phyloP scores from a whole-genome alignment of 2,888 invertebrate genomes.

The Pammene aurita region DNA sequence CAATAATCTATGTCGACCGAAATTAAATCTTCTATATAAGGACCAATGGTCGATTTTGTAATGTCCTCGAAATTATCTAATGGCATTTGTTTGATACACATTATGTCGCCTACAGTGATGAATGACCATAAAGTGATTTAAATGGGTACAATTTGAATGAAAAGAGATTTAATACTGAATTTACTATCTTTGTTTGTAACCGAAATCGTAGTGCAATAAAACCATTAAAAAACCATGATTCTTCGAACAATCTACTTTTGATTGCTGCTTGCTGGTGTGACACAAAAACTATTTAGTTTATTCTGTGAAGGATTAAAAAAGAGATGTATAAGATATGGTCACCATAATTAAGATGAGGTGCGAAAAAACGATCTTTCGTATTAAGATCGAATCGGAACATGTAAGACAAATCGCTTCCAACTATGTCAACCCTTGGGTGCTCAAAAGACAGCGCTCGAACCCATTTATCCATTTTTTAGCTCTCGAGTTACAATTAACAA shows the following conservation, averaged over 20 bases:
- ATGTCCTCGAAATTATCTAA: conserved; percentile 49
- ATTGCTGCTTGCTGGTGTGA: conserved; percentile 43
- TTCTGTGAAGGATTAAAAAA: conserved; percentile 45
- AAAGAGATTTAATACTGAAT: conserved; percentile 60
- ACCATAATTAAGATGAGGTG: conserved; percentile 67
- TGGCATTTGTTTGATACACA: conserved; percentile 58
- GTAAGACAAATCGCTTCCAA: conserved; percentile 78
- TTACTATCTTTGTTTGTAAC: conserved; percentile 56
- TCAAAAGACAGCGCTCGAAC: conserved; percentile 59
- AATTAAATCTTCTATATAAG: conserved; percentile 43
- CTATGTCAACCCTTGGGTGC: conserved; percentile 76
- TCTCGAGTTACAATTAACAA: conserved; percentile 71
- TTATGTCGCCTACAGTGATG: conserved; percentile 71
- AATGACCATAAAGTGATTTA: conserved; percentile 74
- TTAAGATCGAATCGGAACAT: conserved; percentile 72
- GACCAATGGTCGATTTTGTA: conserved; percentile 54
- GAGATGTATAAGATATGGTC: conserved; percentile 49
- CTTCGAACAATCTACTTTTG: conserved; percentile 44
- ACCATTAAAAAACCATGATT: conserved; percentile 61
- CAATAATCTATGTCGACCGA: conserved; percentile 43
- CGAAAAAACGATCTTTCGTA: conserved; percentile 70
- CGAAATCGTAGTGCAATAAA: conserved; percentile 66
- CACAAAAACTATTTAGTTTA: conserved; percentile 44
- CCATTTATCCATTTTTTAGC: conserved; percentile 78
- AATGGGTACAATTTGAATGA: conserved; percentile 69